Evolutionary conservation across 1,140 invertebrate genomes (phyloP), one percentile per base, ranked within the genome.

Genomic region (Episyrphus balteatus): DNA sequence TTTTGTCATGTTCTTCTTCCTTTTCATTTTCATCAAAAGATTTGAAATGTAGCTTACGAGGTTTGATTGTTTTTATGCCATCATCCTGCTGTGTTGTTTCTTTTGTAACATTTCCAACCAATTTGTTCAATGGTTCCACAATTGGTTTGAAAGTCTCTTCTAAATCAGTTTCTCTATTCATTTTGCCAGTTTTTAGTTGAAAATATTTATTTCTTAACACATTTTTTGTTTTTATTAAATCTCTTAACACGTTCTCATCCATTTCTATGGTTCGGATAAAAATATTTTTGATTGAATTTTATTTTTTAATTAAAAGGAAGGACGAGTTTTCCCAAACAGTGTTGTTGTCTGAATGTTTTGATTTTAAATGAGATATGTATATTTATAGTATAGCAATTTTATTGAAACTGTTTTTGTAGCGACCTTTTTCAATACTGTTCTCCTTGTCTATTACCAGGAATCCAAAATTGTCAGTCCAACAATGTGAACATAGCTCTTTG

Each of bases 381-480:
- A n/a, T n/a, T n/a, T n/a, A n/a, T n/a, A n/a, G n/a, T n/a, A n/a
- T n/a, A n/a, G n/a, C n/a, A n/a, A n/a, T 51, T 42, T 9, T 32
- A 50, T 36, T 6, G 50, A 49, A 63, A 44, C 43, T 47, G 50
- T 58, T 54, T 51, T 57, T 48, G 49, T 62, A 66, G 46, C 60
- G 48, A 41, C 60, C 58, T 49, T 54, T 46, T 36, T 57, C 52
- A 42, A 60, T 39, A 21, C 37, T 33, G 38, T 33, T 49, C 44
- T 64, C 58, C 53, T 65, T 65, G 44, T 56, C 53, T 14, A 69
- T 64, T 26, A 56, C 36, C 26, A 63, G 26, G 51, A 62, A 64
- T 15, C 53, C 55, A 48, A 54, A 63, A n/a, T n/a, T 46, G 32
- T 56, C 34, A 18, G 48, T 49, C 62, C 63, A 66, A 52, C 61